phyloP scores from a whole-genome alignment of 2,113 vertebrate species.

The Muntiacus reevesi region DNA sequence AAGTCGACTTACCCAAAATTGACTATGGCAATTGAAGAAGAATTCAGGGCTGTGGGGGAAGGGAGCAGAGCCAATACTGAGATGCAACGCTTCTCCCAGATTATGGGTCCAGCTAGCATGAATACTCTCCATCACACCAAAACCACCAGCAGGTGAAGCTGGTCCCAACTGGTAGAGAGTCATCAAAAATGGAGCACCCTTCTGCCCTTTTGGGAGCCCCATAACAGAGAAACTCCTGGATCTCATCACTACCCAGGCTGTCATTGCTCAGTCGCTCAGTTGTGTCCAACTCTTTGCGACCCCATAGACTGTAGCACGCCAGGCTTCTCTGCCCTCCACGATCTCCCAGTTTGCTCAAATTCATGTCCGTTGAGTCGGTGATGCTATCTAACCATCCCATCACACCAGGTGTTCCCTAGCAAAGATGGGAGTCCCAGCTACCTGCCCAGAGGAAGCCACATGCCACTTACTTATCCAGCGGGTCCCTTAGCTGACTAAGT shows the following conservation, averaged over 20 bases:
- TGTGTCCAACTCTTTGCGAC: neutral
- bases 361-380: neutral
- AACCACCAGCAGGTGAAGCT: neutral
- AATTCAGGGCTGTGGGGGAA: slow-evolving; percentile 39
- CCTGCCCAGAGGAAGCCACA: slow-evolving; percentile 13
- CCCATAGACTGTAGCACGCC: neutral
- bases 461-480: neutral
- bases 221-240: neutral
- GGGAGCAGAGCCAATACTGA: slow-evolving; percentile 16
- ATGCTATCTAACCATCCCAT: neutral
- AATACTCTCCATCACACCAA: neutral
- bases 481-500: slow-evolving; percentile 1
- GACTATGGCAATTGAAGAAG: slow-evolving; percentile 65
- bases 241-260: neutral
- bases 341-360: neutral
- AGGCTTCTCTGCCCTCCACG: neutral
- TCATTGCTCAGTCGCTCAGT: neutral
- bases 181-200: neutral
- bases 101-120: neutral
- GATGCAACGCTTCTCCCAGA: neutral
- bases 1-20: slow-evolving; percentile 72
- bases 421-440: slow-evolving; percentile 18
- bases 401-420: neutral
- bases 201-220: neutral
- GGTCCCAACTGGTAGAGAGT: neutral